Conservation (phyloP, 1,140 invertebrate genomes). For the Aphidius ervi region DNA sequence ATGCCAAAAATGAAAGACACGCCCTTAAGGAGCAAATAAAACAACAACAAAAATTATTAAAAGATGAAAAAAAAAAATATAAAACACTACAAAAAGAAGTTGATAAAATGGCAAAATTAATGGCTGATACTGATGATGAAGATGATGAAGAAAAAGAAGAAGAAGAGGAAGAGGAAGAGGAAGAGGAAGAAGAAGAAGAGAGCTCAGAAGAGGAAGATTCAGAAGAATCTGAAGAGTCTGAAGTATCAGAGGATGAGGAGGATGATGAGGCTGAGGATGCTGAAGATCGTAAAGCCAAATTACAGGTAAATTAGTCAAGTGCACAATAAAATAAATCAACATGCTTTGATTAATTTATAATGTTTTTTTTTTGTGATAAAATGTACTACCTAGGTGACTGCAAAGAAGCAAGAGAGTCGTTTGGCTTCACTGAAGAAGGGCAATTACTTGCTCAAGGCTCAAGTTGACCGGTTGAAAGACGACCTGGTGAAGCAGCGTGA, state of each 20-base stretch:
- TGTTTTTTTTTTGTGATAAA: neutral
- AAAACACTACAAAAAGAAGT: slow-evolving; percentile 79
- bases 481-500: slow-evolving; percentile 77
- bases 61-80: slow-evolving; percentile 71
- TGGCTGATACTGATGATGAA: slow-evolving; percentile 75
- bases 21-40: slow-evolving; percentile 75
- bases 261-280: slow-evolving; percentile 49
- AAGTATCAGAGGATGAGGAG: slow-evolving; percentile 58
- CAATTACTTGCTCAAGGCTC: slow-evolving; percentile 79
- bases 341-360: too few species aligned
- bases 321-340: too few species aligned
- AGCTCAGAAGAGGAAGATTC: slow-evolving; percentile 63
- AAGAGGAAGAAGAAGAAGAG: slow-evolving; percentile 55
- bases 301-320: slow-evolving; percentile 34
- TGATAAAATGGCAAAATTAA: slow-evolving; percentile 80
- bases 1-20: slow-evolving; percentile 72
- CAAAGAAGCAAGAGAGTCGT: slow-evolving; percentile 72
- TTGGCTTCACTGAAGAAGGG: slow-evolving; percentile 77
- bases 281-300: slow-evolving; percentile 41
- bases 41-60: slow-evolving; percentile 70
- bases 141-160: slow-evolving; percentile 56
- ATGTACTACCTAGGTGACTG: slow-evolving; percentile 47
- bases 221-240: slow-evolving; percentile 58
- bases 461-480: slow-evolving; percentile 79
- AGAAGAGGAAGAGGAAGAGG: slow-evolving; percentile 61